Evolutionary conservation across 2,113 vertebrate species (phyloP).

Genomic region (Saimiri boliviensis): DNA sequence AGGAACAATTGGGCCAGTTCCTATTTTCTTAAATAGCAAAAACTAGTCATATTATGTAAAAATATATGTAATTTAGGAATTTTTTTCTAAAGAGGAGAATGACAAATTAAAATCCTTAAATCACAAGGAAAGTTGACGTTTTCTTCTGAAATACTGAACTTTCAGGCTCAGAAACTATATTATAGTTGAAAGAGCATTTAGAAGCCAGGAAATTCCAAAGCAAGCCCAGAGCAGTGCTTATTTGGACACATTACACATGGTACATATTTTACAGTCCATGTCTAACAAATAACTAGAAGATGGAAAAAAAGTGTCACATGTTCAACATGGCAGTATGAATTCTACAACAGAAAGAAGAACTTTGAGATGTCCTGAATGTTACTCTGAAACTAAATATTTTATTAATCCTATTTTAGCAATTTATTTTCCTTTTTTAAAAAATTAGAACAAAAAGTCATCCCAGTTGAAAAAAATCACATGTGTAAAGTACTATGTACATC

Average conservation of each 20-base stretch:
- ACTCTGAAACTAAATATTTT: not conserved
- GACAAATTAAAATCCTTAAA: conserved; percentile 27
- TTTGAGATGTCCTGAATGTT: not conserved
- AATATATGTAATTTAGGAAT: not conserved
- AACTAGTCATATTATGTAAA: not conserved
- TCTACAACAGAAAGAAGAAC: not conserved
- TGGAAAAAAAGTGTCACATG: not conserved
- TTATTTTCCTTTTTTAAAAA: not conserved
- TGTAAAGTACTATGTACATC: not conserved
- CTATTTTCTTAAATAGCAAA: conserved; percentile 51
- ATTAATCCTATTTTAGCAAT: conserved; percentile 20
- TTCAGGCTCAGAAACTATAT: conserved; percentile 33
- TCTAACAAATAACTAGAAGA: conserved; percentile 41
- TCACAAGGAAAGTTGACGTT: not conserved
- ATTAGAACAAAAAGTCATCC: not conserved
- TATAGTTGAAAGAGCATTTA: conserved; percentile 27
- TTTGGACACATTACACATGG: conserved; percentile 41
- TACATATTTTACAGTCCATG: conserved; percentile 42
- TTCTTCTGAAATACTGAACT: conserved; percentile 31
- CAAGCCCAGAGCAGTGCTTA: conserved; percentile 34
- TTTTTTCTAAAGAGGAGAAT: not conserved
- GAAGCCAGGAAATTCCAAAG: conserved; percentile 69
- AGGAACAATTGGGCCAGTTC: not conserved
- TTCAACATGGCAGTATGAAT: conserved; percentile 24
- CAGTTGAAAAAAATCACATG: not conserved